A percentile compares a stretch with the other conserved stretches of the same genome.
Evolutionary conservation across 2,888 invertebrate species (phyloP).

Genomic region (Troglohyphantes excavatus): DNA sequence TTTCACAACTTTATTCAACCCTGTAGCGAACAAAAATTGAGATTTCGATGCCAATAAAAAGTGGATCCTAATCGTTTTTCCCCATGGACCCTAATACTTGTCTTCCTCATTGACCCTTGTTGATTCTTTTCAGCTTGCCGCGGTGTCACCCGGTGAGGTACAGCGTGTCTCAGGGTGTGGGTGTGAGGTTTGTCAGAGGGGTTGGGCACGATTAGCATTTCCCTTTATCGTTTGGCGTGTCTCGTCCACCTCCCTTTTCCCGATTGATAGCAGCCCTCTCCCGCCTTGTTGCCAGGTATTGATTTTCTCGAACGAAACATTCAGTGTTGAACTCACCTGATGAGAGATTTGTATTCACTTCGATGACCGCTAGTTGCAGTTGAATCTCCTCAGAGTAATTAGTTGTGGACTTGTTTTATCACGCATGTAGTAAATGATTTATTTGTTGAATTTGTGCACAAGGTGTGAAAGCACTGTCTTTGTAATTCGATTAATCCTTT

Average conservation of each 20-base stretch:
- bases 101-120: neutral
- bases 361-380: neutral
- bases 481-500: no score
- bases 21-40: no score
- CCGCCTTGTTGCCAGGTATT: neutral
- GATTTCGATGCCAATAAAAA: no score
- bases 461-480: no score
- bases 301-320: neutral
- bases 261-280: neutral
- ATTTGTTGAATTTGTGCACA: no score
- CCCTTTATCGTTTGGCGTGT: constrained; percentile 47
- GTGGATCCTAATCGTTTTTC: no score
- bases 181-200: constrained; percentile 36
- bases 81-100: no score
- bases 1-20: no score
- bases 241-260: neutral
- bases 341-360: neutral
- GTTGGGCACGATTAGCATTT: constrained; percentile 52
- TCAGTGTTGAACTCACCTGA: neutral
- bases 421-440: no score
- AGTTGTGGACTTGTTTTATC: no score
- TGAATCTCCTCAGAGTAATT: no score
- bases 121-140: constrained; percentile 34
- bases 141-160: constrained; percentile 15
- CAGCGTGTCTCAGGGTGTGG: neutral